Conservation (phyloP, 2,888 invertebrate species). For the Melipona bicolor region DNA sequence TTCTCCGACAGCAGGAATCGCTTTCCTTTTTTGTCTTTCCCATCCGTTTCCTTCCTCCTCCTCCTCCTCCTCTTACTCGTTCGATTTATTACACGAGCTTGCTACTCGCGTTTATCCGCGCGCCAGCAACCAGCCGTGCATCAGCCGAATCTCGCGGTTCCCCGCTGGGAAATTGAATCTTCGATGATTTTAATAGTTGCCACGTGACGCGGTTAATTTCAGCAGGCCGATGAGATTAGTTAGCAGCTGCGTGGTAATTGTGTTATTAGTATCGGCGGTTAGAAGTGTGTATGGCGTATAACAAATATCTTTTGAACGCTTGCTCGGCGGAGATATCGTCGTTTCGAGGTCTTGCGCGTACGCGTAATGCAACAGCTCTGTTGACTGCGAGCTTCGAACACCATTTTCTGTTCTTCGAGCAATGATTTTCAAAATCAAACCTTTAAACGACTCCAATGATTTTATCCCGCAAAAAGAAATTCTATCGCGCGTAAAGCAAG, state of each 20-base stretch:
- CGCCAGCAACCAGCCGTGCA: neutral
- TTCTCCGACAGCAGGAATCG: conserved; percentile 22
- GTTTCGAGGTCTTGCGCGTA: neutral
- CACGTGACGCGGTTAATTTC: neutral
- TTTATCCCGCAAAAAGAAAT: no score
- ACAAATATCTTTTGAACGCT: neutral
- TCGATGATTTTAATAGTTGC: neutral
- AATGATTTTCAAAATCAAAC: no score
- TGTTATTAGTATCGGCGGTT: neutral
- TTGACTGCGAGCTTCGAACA: no score
- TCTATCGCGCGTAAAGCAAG: no score
- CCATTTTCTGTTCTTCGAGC: no score
- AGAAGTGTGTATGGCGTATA: neutral
- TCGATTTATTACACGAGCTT: conserved; percentile 41
- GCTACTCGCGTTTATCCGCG: conserved; percentile 28
- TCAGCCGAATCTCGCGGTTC: conserved; percentile 17
- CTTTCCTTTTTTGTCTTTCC: conserved; percentile 26
- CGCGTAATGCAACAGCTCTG: no score
- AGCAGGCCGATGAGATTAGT: neutral
- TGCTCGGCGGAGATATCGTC: neutral
- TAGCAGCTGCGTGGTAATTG: neutral
- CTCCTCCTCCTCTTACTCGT: no score
- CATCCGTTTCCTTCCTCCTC: neutral
- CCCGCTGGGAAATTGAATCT: conserved; percentile 39
- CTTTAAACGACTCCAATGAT: no score